Conservation (phyloP, 1,140 invertebrate species). For the Cotesia typhae region DNA sequence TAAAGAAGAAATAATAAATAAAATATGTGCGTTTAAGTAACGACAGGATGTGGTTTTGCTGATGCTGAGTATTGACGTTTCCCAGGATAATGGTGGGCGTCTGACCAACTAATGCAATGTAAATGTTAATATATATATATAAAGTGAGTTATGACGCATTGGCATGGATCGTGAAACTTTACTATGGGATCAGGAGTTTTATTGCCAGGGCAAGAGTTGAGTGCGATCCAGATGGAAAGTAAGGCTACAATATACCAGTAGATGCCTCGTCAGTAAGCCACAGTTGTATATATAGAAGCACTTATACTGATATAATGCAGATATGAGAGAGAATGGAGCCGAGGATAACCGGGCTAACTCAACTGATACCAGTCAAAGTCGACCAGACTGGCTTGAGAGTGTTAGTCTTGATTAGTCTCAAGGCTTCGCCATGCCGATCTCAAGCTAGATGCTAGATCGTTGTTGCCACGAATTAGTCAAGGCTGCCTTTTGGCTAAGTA, state of each 20-base stretch:
- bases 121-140: no score
- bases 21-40: not conserved
- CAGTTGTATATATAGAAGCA: no score
- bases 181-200: constrained; percentile 1
- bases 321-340: constrained; percentile 30
- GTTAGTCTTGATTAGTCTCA: constrained; percentile 17
- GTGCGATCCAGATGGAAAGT: no score
- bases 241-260: not conserved
- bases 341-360: constrained; percentile 35
- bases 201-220: no score
- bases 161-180: no score
- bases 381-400: constrained; percentile 13
- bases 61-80: not conserved
- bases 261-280: not conserved
- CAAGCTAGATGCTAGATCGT: not conserved
- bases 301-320: not conserved
- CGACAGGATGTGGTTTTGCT: constrained; percentile 32
- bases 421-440: constrained; percentile 35
- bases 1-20: no score
- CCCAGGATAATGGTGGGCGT: not conserved
- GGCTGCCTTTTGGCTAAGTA: no score
- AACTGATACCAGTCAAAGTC: constrained; percentile 10
- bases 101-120: constrained; percentile 15
- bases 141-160: not conserved
- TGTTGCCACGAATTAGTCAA: no score